Evolutionary conservation across 2,113 vertebrate genomes (phyloP), one percentile per base, ranked within the genome.

Genomic region (Eptesicus fuscus): DNA sequence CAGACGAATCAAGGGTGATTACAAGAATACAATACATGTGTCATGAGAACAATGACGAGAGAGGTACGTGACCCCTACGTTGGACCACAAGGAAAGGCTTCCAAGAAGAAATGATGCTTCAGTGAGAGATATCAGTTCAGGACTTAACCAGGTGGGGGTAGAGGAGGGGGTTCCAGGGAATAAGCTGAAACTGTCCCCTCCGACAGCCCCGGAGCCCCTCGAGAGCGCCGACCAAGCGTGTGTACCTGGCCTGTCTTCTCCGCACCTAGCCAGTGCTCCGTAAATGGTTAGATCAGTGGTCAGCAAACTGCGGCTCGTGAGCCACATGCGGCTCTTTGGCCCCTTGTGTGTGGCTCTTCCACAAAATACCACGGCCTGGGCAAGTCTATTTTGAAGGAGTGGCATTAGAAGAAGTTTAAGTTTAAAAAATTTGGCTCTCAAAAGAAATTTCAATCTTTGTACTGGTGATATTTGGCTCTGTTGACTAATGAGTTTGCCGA

Each of bases 11-110:
- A 2, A 25, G 20, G 23, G 23, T 30, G 4, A 70, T n/a, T 30
- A 7, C 35, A 20, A 20, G 82, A 49, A 32, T 1, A 4, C 9
- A 17, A 17, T 1, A 0, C 1, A 13, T 1, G 10, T 28, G 0
- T 35, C 61, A 1, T 3, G 32, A 20, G 47, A 20, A 56, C 22
- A 1, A 44, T 4, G 18, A 5, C 7, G 0, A 37, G 14, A 83
- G 79, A 82, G 8, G 1, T 10, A 14, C 42, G 23, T 13, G 9
- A 2, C 1, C 1, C 9, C 14, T 1, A 35, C 32, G n/a, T 44
- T 1, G 13, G 9, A 0, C 1, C 78, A 28, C 51, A 37, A 1
- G 25, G 23, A 11, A 32, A n/a, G 35, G 8, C 44, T 59, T 59
- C n/a, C 23, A 10, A 13, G 22, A 35, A 30, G 32, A 59, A 67